Evolutionary conservation across 2,797 vertebrate species (phyloP), one percentile per base, ranked within the genome.

Genomic region (Graptemys geographica): DNA sequence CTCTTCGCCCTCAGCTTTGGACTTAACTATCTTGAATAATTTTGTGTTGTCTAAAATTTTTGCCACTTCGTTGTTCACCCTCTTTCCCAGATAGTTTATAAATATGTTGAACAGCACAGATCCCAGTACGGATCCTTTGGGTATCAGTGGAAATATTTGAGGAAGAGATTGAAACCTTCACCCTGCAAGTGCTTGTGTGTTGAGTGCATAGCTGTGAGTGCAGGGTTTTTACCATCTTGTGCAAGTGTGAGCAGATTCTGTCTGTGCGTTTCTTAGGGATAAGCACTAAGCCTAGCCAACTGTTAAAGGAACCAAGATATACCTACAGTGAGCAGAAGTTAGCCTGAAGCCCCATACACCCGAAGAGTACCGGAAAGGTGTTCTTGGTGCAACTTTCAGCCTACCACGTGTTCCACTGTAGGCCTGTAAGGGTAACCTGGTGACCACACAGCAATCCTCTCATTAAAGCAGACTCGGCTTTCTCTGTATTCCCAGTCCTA

Each of bases 381-480:
- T 28, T 86, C 69, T 18, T 25, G 18, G 51, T 28, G 31, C 31
- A 62, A 62, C 31, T 33, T 62, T 53, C 23, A 2, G 5, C 3
- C 0, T 5, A 6, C 33, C 16, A 7, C 21, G 55, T 47, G 0
- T 91, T 93, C 65, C 56, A 51, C 18, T 10, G 51, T 57, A 27
- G 59, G 18, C 33, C 6, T 87, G 27, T 3, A 11, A 33, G 28
- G 79, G 10, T 6, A 49, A 83, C 28, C 44, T 31, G 62, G 37
- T 0, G 10, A 9, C 33, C 74, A 37, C 69, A 74, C 1, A 78
- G 25, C 23, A 59, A 21, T 0, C 0, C 44, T 88, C 69, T 37
- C 62, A 25, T 83, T 21, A 19, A 28, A 5, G 31, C 33, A 52
- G 81, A 5, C 69, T 0, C 23, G 72, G 10, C 31, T 89, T n/a